phyloP scores from a whole-genome alignment of 2,888 invertebrate species.

The Aelia acuminata region DNA sequence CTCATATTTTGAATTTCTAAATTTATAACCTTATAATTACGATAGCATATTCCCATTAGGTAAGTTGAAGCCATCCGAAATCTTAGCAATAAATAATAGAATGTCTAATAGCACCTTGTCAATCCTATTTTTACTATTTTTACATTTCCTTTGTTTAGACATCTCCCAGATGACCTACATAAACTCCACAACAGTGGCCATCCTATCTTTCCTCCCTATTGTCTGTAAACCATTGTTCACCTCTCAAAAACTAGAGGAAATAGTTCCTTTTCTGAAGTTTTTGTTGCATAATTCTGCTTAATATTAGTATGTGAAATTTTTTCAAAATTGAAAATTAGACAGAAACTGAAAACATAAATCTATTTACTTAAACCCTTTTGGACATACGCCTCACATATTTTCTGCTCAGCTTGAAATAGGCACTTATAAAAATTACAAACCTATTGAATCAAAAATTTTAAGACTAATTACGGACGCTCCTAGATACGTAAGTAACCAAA shows the following conservation, averaged over 20 bases:
- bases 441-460: too few relatives aligned
- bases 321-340: too few relatives aligned
- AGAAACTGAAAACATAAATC: too few relatives aligned
- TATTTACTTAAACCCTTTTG: too few relatives aligned
- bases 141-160: neutral
- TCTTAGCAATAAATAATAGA: too few relatives aligned
- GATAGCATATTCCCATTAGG: neutral
- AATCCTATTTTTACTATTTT: neutral
- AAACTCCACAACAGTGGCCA: neutral
- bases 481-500: too few relatives aligned
- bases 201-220: neutral
- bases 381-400: too few relatives aligned
- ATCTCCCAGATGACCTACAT: neutral
- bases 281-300: neutral
- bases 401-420: too few relatives aligned
- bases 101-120: neutral
- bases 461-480: too few relatives aligned
- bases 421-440: too few relatives aligned
- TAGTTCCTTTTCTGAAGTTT: neutral
- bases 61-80: too few relatives aligned
- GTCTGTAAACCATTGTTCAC: neutral
- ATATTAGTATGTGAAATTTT: too few relatives aligned
- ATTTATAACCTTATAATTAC: neutral
- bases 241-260: neutral
- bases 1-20: neutral